These are phyloP conservation scores for Panonychus citri DNA, from an alignment of 1,140 invertebrate species.

Conservation along the genomic window DNA sequence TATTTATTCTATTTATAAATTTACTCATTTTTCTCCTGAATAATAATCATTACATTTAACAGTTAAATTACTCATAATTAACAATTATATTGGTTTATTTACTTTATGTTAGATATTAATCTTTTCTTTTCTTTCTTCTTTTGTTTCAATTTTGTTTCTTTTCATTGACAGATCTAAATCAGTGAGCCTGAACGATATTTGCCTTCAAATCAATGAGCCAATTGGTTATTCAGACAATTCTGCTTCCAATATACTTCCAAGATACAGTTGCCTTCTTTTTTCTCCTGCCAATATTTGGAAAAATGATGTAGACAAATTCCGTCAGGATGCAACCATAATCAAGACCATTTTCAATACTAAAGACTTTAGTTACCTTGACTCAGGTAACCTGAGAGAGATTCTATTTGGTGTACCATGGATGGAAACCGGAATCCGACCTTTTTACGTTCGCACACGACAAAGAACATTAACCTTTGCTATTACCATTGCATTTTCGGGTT, in stretches of 20 bases:
- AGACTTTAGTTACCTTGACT: conserved; percentile 9
- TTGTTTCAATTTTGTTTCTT: background rate
- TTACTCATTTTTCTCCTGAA: too few relatives aligned
- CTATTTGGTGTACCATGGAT: conserved; percentile 70
- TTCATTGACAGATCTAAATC: conserved; percentile 1
- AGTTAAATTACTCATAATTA: too few relatives aligned
- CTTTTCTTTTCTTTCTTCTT: background rate
- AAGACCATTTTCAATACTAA: conserved; percentile 23
- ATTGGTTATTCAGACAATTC: conserved; percentile 6
- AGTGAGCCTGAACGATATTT: conserved; percentile 46
- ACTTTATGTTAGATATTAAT: too few relatives aligned
- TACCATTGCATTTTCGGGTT: conserved; percentile 44
- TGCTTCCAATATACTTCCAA: conserved; percentile 36
- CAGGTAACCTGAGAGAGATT: conserved; percentile 37
- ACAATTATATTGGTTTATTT: too few relatives aligned
- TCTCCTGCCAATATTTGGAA: conserved; percentile 86
- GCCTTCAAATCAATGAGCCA: conserved; percentile 52
- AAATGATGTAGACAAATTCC: conserved; percentile 31
- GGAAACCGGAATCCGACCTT: conserved; percentile 65
- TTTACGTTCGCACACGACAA: conserved; percentile 52
- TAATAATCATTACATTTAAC: too few relatives aligned
- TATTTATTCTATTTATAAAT: too few relatives aligned
- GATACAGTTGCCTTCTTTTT: conserved; percentile 71
- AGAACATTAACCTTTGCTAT: conserved; percentile 68
- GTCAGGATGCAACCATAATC: conserved; percentile 37